phyloP scores from a whole-genome alignment of 2,888 invertebrate genomes.

The Cheilosia impressa region DNA sequence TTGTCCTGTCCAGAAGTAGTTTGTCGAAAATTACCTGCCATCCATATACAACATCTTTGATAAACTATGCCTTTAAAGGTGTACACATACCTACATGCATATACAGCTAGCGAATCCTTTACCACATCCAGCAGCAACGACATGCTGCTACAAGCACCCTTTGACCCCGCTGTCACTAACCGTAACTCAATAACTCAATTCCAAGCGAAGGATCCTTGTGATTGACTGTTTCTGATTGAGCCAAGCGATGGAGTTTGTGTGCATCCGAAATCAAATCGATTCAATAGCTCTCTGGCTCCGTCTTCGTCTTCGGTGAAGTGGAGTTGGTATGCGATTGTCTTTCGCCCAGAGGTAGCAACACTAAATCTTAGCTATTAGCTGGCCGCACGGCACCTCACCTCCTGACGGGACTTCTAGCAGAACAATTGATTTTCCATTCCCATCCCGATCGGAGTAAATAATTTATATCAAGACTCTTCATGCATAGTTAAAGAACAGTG shows the following conservation, averaged over 20 bases:
- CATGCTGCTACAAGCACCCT: conserved; percentile 9
- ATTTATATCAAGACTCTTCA: conserved; percentile 66
- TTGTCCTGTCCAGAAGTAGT: conserved; percentile 17
- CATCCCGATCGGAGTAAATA: conserved; percentile 57
- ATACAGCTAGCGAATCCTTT: conserved; percentile 38
- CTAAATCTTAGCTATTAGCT: conserved; percentile 49
- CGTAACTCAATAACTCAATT: conserved; percentile 68
- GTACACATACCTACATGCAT: not conserved
- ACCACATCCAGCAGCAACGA: conserved; percentile 33
- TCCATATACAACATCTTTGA: conserved; percentile 29
- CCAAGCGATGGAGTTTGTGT: conserved; percentile 47
- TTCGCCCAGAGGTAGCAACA: conserved; percentile 36
- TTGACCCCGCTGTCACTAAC: conserved; percentile 52
- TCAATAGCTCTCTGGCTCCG: conserved; percentile 39
- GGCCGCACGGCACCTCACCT: not conserved
- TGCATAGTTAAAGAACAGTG: conserved; percentile 55
- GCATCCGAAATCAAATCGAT: conserved; percentile 67
- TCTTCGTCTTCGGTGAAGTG: conserved; percentile 23
- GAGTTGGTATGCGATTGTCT: conserved; percentile 36
- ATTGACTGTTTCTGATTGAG: conserved; percentile 68
- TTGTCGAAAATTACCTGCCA: conserved; percentile 65
- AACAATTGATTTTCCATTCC: conserved; percentile 65
- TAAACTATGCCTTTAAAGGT: conserved; percentile 44
- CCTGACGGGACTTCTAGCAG: conserved; percentile 22
- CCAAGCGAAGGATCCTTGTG: conserved; percentile 60